These are phyloP conservation scores for Ormyrus pomaceus DNA, from an alignment of 2,888 invertebrate species.

Conservation along the genomic window DNA sequence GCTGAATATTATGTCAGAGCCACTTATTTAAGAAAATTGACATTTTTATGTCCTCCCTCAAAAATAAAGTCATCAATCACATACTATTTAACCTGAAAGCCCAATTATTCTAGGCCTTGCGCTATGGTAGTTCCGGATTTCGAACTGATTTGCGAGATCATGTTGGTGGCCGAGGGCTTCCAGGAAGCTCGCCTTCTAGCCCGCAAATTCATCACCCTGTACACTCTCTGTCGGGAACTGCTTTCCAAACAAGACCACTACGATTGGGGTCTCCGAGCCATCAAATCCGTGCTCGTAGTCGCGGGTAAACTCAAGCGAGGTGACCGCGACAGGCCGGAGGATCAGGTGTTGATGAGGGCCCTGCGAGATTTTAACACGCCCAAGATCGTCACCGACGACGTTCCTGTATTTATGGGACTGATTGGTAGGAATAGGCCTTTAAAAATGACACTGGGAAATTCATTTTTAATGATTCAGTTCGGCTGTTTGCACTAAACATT, in stretches of 20 bases:
- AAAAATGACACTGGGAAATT: too few species aligned
- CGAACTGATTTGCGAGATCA: constrained; percentile 96
- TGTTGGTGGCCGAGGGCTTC: constrained; percentile 97
- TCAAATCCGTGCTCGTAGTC: constrained; percentile 96
- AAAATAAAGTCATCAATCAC: too few species aligned
- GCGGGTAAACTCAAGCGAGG: constrained; percentile 92
- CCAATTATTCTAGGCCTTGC: constrained; percentile 83
- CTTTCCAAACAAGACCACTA: constrained; percentile 97
- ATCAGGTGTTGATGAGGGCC: constrained; percentile 96
- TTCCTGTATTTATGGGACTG: constrained; percentile 94
- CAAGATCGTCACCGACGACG: constrained; percentile 95
- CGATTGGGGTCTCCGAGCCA: constrained; percentile 96
- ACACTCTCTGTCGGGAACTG: constrained; percentile 92
- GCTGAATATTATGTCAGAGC: background rate
- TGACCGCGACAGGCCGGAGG: constrained; percentile 88
- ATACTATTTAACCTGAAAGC: background rate
- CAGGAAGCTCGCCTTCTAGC: constrained; percentile 93
- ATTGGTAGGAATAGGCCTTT: constrained; percentile 79
- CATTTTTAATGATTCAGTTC: too few species aligned
- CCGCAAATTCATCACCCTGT: constrained; percentile 95
- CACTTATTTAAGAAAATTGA: background rate
- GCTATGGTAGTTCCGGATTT: constrained; percentile 99
- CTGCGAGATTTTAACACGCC: constrained; percentile 95
- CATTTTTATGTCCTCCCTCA: too few species aligned
- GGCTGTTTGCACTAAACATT: too few species aligned